Base-by-base conservation (phyloP, 2,888 invertebrate species). In the Agelastica alni region DNA sequence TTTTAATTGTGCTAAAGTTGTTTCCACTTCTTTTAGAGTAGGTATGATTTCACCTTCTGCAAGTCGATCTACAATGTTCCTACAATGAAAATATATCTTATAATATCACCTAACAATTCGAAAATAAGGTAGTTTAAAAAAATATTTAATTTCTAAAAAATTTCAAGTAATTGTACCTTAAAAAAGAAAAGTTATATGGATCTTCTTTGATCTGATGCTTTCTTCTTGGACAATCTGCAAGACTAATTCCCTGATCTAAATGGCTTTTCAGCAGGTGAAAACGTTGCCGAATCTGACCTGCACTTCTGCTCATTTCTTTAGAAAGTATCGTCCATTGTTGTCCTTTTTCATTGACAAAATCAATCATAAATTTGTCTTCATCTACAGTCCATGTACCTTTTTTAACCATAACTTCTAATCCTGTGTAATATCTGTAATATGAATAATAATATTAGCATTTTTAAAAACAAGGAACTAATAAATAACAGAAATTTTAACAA, bases 241-340 rank as follows among this genome's bases (percentile, higher is more conserved):
- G 58, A 41, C 75, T 74, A 10, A 64, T 53, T 45, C 78, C 63
- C 16, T 75, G 73, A 48, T 77, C 73, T 42, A 83, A 73, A 77
- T 80, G 84, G 53, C 75, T 78, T 39, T 76, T 66, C n/a, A 86
- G 78, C 0, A 81, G 80, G 0, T 72, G 36, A 67, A 82, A 83
- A 16, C 88, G 80, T 43, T 85, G 82, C 28, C 88, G 79, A 42
- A 87, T 77, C 63, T 85, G 81, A 2, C 78, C 78, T 34, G 86
- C 79, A 65, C 83, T 83, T 3, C 80, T 78, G 4, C 79, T 76
- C 53, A 89, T 78, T 57, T 75, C 67, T 41, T 77, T 72, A 2
- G 82, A 76, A 48, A 87, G 80, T 47, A 70, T 73, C 0, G 80
- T 64, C 84, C 84, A 85, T n/a, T 14, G 31, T 1, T 76, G 68